Evolutionary conservation across 2,113 vertebrate species (phyloP).

Genomic region (Hypocryptadius cinnamomeus): DNA sequence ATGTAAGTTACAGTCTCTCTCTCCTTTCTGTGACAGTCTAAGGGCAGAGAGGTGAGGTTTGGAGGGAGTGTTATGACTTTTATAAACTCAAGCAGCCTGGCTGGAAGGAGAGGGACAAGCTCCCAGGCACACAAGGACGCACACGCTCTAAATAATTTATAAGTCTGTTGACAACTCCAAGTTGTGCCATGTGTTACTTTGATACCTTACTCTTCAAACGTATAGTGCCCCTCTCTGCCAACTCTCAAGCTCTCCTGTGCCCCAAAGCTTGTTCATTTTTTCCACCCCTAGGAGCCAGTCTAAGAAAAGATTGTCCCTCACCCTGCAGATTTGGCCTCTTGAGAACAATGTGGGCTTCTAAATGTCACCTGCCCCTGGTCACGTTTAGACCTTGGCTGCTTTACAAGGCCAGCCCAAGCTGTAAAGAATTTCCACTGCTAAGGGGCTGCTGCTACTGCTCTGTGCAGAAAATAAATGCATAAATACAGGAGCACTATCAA

Average conservation of each 20-base stretch:
- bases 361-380: neutral
- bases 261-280: slow-evolving; percentile 31
- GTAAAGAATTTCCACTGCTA: neutral
- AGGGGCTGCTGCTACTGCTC: neutral
- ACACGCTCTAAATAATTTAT: slow-evolving; percentile 28
- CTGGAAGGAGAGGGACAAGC: neutral
- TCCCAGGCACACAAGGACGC: slow-evolving; percentile 9
- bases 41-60: neutral
- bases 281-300: neutral
- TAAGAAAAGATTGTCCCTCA: neutral
- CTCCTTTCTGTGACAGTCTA: neutral
- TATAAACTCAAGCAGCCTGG: neutral
- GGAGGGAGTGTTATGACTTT: neutral
- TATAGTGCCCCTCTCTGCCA: slow-evolving; percentile 3
- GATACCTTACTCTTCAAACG: neutral
- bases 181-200: slow-evolving; percentile 40
- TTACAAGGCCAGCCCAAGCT: rapidly evolving
- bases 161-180: slow-evolving; percentile 42
- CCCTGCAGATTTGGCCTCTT: neutral
- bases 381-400: neutral
- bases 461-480: neutral
- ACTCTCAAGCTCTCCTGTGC: neutral
- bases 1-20: rapidly evolving
- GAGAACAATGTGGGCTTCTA: neutral
- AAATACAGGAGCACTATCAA: neutral